These are phyloP conservation scores for Thaumetopoea pityocampa DNA, from an alignment of 1,140 invertebrate species.

Conservation along the genomic window DNA sequence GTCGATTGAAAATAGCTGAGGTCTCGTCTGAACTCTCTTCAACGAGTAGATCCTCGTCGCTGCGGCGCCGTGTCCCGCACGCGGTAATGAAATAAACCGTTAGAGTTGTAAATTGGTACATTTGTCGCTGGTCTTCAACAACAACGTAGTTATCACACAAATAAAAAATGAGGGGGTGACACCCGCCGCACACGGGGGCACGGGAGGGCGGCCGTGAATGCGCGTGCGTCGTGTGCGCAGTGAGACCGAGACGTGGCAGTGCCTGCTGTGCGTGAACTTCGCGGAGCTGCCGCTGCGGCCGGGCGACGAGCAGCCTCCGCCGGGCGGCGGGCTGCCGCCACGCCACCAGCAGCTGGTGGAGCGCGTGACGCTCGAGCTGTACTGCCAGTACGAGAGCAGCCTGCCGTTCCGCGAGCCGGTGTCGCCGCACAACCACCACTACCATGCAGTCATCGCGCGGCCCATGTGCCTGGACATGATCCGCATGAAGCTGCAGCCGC, in stretches of 20 bases:
- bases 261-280: constrained; percentile 90
- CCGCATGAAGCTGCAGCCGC: constrained; percentile 85
- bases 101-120: no score
- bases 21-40: no score
- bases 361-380: constrained; percentile 90
- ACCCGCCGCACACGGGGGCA: no score
- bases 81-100: no score
- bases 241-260: constrained; percentile 93
- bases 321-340: constrained; percentile 71
- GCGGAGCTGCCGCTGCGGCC: constrained; percentile 77
- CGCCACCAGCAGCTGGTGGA: constrained; percentile 85
- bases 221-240: constrained; percentile 54
- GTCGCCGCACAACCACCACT: constrained; percentile 84
- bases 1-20: no score
- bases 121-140: no score
- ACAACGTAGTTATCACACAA: no score
- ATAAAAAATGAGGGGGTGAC: no score
- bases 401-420: constrained; percentile 91
- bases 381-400: constrained; percentile 92
- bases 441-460: constrained; percentile 81
- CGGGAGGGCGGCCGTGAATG: not conserved
- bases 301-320: no score
- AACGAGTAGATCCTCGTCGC: no score
- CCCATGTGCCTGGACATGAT: constrained; percentile 92
- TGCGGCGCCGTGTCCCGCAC: no score